Conservation (phyloP, 2,113 vertebrate genomes). For the Corapipo altera region DNA sequence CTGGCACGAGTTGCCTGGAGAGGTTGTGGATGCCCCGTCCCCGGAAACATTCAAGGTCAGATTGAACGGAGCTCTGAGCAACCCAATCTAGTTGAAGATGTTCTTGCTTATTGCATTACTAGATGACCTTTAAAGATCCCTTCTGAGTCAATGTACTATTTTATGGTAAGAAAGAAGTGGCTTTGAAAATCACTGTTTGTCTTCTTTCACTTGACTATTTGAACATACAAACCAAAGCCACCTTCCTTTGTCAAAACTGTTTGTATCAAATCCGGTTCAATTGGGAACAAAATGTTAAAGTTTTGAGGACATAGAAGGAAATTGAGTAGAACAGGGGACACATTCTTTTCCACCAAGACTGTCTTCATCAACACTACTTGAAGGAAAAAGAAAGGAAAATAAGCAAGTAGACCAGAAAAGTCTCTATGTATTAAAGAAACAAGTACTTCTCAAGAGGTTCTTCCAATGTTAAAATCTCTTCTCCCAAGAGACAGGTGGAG, state of each 20-base stretch:
- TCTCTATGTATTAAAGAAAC: background rate
- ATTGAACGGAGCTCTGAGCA: background rate
- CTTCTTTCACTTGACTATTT: background rate
- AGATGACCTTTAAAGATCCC: background rate
- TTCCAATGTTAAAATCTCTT: conserved; percentile 3
- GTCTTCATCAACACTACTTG: background rate
- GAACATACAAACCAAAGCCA: background rate
- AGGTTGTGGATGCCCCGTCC: background rate
- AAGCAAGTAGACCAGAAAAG: background rate
- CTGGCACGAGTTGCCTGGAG: background rate
- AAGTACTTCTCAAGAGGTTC: background rate
- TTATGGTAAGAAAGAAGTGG: background rate
- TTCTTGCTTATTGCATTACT: background rate
- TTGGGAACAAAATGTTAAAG: background rate
- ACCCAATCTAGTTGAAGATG: background rate
- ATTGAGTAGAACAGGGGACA: background rate
- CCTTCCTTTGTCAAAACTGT: background rate
- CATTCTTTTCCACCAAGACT: background rate
- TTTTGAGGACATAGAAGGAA: background rate
- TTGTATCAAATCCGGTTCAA: background rate
- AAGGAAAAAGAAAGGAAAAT: background rate
- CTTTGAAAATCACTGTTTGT: background rate
- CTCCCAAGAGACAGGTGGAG: background rate
- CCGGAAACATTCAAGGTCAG: background rate
- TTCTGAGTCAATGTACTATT: background rate